These are phyloP conservation scores for Agriotes lineatus DNA, from an alignment of 2,888 invertebrate species.

Conservation along the genomic window DNA sequence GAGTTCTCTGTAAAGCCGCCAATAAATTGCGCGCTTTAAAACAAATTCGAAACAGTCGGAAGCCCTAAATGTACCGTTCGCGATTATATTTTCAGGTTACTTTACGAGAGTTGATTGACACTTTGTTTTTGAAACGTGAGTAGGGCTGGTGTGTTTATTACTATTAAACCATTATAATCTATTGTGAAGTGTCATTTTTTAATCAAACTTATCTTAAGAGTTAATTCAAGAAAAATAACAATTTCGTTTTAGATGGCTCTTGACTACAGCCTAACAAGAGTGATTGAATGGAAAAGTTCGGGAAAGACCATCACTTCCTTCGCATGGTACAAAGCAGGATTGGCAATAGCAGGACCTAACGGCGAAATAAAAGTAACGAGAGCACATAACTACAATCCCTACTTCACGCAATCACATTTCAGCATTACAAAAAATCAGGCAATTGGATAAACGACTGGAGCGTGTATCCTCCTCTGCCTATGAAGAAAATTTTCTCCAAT, in stretches of 20 bases:
- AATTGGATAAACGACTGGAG: slow-evolving; percentile 57
- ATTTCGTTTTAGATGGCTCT: slow-evolving; percentile 63
- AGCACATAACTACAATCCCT: neutral
- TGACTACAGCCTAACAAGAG: slow-evolving; percentile 63
- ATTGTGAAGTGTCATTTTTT: no score
- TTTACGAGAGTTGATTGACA: slow-evolving; percentile 4
- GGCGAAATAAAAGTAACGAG: slow-evolving; percentile 55
- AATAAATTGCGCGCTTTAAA: neutral
- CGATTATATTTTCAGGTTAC: neutral
- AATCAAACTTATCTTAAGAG: no score
- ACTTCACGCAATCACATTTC: slow-evolving; percentile 56
- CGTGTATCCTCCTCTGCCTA: slow-evolving; percentile 42
- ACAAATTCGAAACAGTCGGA: neutral
- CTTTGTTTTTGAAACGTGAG: no score
- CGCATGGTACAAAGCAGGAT: slow-evolving; percentile 59
- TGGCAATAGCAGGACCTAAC: slow-evolving; percentile 58
- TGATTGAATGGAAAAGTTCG: slow-evolving; percentile 54
- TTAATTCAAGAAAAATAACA: no score
- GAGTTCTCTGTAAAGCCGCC: neutral
- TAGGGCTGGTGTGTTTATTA: no score
- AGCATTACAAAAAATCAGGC: slow-evolving; percentile 62
- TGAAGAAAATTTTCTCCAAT: slow-evolving; percentile 51
- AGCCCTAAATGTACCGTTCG: neutral
- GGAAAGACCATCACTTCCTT: slow-evolving; percentile 52
- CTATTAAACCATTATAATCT: no score